Percentiles rank a stretch among this genome's conserved stretches.
Evolutionary conservation across 2,113 vertebrate genomes (phyloP).

Genomic region (Setophaga kirtlandii): DNA sequence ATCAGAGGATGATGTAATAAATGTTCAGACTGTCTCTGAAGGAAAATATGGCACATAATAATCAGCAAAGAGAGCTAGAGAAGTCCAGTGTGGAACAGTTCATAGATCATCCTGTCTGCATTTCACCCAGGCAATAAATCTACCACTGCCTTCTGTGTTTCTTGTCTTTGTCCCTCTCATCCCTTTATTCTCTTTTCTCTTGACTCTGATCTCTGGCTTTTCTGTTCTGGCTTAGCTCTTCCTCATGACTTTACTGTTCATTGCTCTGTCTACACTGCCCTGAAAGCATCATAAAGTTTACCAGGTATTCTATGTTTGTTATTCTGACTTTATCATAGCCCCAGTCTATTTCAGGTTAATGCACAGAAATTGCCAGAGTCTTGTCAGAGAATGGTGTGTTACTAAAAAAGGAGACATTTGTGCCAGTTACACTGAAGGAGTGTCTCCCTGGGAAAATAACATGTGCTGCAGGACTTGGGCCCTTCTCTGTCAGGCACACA

Average conservation of each 20-base stretch:
- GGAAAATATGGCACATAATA: neutral
- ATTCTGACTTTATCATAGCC: neutral
- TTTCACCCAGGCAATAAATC: neutral
- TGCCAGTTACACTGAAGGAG: neutral
- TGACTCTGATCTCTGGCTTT: neutral
- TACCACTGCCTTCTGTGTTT: neutral
- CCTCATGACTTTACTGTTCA: neutral
- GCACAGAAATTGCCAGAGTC: neutral
- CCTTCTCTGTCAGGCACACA: neutral
- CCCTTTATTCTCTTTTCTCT: neutral
- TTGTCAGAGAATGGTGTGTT: neutral
- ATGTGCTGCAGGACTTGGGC: neutral
- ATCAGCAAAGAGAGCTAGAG: neutral
- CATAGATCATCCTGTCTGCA: neutral
- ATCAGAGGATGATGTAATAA: neutral
- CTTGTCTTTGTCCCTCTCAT: neutral
- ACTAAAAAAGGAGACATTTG: neutral
- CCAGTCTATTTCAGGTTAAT: neutral
- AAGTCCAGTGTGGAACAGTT: neutral
- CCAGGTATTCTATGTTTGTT: neutral
- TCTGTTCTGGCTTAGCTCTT: neutral
- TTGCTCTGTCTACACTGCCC: neutral
- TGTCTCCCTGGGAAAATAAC: neutral
- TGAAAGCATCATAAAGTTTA: neutral
- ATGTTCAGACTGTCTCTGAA: neutral